Evolutionary conservation across 2,113 vertebrate genomes (phyloP), one percentile per base, ranked within the genome.

Genomic region (Cynopterus brachyotis): DNA sequence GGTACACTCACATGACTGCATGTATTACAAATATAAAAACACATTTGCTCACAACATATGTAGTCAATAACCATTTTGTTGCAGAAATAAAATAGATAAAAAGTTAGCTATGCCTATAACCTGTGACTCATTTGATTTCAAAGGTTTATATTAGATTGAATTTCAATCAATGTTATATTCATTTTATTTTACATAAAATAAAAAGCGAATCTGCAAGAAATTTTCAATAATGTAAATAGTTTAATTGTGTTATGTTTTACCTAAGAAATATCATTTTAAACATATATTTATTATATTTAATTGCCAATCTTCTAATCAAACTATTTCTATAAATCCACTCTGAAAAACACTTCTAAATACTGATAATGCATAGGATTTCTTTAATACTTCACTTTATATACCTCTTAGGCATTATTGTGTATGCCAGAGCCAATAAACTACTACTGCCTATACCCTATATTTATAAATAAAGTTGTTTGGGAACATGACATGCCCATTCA

Each of bases 71-170:
- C 59, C 60, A 78, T 93, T 97, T 96, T 75, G 30, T 97, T 69
- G 92, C 89, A 97, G 59, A 98, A 97, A 60, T 94, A 94, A 98
- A 98, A 83, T 26, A 95, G 97, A 64, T 62, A 95, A 90, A 98
- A 97, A 97, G 45, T 89, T 84, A 96, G 79, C 1, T 70, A 89
- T 82, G 59, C 9, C 37, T 75, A 91, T 47, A 84, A 96, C 67
- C 92, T 97, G 26, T 93, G 83, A 82, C 37, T 97, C 15, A 72
- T 78, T 97, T 94, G 67, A 89, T 97, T 98, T 89, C 95, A 96
- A 78, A 60, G 84, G 6, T 64, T 59, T 95, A 97, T 86, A 47
- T 78, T 87, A 66, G 24, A 95, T 70, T 82, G 0, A 95, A 94
- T 92, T 90, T 89, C 66, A 94, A 82, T 79, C 67, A 91, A 70